phyloP scores from a whole-genome alignment of 2,797 vertebrate genomes.

The Acrossocheilus fasciatus region DNA sequence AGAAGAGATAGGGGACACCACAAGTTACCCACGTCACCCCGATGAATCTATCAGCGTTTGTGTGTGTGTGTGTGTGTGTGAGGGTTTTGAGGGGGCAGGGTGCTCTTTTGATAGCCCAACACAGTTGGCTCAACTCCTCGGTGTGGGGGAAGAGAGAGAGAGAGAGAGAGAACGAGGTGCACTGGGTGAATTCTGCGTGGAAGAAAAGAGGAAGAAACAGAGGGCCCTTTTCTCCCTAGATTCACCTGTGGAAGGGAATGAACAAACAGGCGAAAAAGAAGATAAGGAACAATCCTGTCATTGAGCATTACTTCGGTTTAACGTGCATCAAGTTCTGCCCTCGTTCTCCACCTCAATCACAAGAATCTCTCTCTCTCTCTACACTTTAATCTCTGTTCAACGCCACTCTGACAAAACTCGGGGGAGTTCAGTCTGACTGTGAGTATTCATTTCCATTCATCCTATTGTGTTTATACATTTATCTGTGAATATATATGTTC shows the following conservation, averaged over 20 bases:
- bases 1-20: slow-evolving; percentile 54
- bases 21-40: slow-evolving; percentile 57
- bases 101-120: slow-evolving; percentile 77
- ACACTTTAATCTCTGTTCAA: slow-evolving; percentile 71
- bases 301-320: slow-evolving; percentile 74
- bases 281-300: slow-evolving; percentile 74
- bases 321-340: slow-evolving; percentile 71
- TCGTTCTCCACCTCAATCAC: slow-evolving; percentile 63
- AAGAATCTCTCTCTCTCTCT: slow-evolving; percentile 73
- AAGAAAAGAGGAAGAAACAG: slow-evolving; percentile 65
- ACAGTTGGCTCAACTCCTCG: slow-evolving; percentile 81
- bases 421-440: slow-evolving; percentile 69
- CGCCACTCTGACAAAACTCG: slow-evolving; percentile 70
- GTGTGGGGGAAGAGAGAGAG: slow-evolving; percentile 65
- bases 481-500: slow-evolving; percentile 30
- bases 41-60: slow-evolving; percentile 39
- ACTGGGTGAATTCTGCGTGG: slow-evolving; percentile 62
- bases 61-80: slow-evolving; percentile 36
- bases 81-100: slow-evolving; percentile 56
- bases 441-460: slow-evolving; percentile 74
- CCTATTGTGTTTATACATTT: slow-evolving; percentile 36
- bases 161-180: slow-evolving; percentile 67
- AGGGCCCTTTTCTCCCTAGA: slow-evolving; percentile 64
- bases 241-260: slow-evolving; percentile 62
- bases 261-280: slow-evolving; percentile 55